Conservation (phyloP, 2,113 vertebrate species). For the Dolichotis patagonum region DNA sequence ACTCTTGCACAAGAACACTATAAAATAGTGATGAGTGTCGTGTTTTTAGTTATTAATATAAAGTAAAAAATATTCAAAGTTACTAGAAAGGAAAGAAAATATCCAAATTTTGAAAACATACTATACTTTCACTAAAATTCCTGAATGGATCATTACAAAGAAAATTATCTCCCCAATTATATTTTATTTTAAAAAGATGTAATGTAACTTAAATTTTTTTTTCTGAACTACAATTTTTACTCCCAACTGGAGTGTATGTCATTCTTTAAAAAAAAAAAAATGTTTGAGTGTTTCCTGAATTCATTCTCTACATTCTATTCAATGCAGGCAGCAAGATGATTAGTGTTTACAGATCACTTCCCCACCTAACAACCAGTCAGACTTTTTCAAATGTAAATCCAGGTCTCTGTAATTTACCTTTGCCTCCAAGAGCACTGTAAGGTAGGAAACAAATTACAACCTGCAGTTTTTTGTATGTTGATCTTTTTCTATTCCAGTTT, state of each 20-base stretch:
- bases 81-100: background rate
- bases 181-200: slow-evolving; percentile 15
- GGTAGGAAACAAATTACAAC: slow-evolving; percentile 84
- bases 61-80: slow-evolving; percentile 17
- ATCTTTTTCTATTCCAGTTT: slow-evolving; percentile 84
- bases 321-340: slow-evolving; percentile 41
- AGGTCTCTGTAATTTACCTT: slow-evolving; percentile 76
- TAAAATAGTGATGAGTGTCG: background rate
- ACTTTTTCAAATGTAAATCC: slow-evolving; percentile 75
- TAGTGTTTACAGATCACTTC: slow-evolving; percentile 72
- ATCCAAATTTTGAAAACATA: background rate
- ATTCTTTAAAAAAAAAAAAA: slow-evolving; percentile 33
- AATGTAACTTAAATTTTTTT: background rate
- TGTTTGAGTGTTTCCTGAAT: background rate
- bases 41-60: background rate
- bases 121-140: slow-evolving; percentile 25
- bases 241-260: background rate
- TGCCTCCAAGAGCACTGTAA: slow-evolving; percentile 76
- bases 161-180: slow-evolving; percentile 14
- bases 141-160: background rate
- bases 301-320: slow-evolving; percentile 64
- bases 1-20: background rate
- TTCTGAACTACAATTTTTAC: slow-evolving; percentile 27
- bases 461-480: slow-evolving; percentile 81
- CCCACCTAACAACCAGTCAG: slow-evolving; percentile 75